These are phyloP conservation scores for Isurus oxyrinchus DNA, from an alignment of 2,113 vertebrate species.

Conservation along the genomic window DNA sequence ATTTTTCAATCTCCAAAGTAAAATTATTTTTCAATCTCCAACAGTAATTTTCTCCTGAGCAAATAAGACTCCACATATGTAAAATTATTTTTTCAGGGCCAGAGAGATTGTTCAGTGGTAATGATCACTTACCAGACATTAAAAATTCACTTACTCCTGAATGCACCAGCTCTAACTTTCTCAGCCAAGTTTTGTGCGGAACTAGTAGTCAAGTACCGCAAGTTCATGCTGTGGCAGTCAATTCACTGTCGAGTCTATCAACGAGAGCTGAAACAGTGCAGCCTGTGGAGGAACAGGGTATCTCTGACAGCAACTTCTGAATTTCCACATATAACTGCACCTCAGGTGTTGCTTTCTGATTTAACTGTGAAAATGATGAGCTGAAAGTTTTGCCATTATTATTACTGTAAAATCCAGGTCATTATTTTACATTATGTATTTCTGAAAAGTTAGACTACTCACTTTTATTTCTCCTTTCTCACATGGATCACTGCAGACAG, in stretches of 20 bases:
- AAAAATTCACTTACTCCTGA: not conserved
- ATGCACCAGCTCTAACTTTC: not conserved
- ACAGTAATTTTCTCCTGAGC: not conserved
- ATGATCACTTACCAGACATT: not conserved
- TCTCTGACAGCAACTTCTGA: not conserved
- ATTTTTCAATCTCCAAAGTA: not conserved
- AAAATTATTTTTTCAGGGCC: not conserved
- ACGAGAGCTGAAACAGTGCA: not conserved
- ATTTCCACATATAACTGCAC: not conserved
- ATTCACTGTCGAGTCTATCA: not conserved
- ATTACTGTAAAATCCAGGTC: not conserved
- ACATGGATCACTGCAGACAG: slow-evolving; percentile 96
- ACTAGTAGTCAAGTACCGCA: not conserved
- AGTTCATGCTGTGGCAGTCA: not conserved
- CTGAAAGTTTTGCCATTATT: not conserved
- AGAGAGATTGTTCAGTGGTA: not conserved
- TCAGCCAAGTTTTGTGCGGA: not conserved
- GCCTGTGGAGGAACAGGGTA: too few species aligned
- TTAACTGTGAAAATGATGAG: not conserved
- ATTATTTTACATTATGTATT: not conserved
- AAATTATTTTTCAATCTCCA: too few species aligned
- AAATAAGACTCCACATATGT: not conserved
- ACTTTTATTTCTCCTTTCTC: slow-evolving; percentile 98
- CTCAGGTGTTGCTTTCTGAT: not conserved
- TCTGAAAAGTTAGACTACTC: slow-evolving; percentile 37